Evolutionary conservation across 2,888 invertebrate species (phyloP).

Genomic region (Pyrgus malvae): DNA sequence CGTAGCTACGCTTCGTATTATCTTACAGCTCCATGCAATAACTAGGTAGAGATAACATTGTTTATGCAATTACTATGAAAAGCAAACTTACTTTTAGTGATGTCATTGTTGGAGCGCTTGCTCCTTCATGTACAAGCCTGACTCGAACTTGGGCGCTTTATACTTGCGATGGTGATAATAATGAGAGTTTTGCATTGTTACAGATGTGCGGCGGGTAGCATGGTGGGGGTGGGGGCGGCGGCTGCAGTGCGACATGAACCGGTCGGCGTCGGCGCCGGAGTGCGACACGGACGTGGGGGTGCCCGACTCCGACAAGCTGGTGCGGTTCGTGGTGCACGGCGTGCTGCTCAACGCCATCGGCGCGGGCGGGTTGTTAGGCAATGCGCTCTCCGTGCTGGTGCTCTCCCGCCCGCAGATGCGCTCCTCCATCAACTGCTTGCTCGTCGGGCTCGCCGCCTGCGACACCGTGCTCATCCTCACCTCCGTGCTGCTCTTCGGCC

Average conservation of each 20-base stretch:
- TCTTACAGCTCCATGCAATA: too few relatives aligned
- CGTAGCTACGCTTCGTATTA: too few relatives aligned
- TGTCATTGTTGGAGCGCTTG: too few relatives aligned
- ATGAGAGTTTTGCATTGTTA: too few relatives aligned
- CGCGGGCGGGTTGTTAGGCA: slow-evolving; percentile 92
- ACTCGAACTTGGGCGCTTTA: too few relatives aligned
- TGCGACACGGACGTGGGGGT: slow-evolving; percentile 68
- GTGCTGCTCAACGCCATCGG: slow-evolving; percentile 91
- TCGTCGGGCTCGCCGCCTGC: slow-evolving; percentile 96
- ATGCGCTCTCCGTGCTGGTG: slow-evolving; percentile 94
- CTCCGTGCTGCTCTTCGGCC: slow-evolving; percentile 92
- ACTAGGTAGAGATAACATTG: too few relatives aligned
- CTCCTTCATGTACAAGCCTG: too few relatives aligned
- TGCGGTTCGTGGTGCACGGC: slow-evolving; percentile 92
- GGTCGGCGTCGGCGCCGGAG: slow-evolving; percentile 44
- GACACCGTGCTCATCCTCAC: slow-evolving; percentile 95
- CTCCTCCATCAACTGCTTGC: slow-evolving; percentile 96
- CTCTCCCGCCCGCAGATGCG: slow-evolving; percentile 96
- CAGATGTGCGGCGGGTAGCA: slow-evolving; percentile 32
- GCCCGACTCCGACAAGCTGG: slow-evolving; percentile 78
- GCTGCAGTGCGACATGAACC: slow-evolving; percentile 45
- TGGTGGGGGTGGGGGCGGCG: slow-evolving; percentile 16
- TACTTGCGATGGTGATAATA: too few relatives aligned
- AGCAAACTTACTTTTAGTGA: too few relatives aligned
- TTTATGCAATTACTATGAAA: too few relatives aligned